Percentiles rank a stretch among this genome's conserved stretches.
These are phyloP conservation scores for Anser cygnoides DNA, from an alignment of 2,113 vertebrate species.

Conservation along the genomic window DNA sequence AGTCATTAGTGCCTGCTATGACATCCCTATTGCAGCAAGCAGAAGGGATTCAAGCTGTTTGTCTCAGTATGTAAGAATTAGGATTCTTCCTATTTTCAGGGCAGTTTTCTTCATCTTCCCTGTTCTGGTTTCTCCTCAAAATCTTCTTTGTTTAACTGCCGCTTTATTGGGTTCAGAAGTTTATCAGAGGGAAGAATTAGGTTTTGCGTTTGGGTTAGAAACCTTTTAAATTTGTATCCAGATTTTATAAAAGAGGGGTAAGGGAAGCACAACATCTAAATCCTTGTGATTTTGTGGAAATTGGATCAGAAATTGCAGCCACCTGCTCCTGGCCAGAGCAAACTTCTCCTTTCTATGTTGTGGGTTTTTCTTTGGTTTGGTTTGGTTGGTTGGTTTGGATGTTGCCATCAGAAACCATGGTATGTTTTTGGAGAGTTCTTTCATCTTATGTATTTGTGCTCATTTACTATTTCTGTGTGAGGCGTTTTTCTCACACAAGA, in stretches of 20 bases:
- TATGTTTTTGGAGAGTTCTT: not conserved
- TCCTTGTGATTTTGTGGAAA: not conserved
- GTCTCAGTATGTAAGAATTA: not conserved
- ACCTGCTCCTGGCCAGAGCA: not conserved
- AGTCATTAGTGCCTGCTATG: slow-evolving; percentile 12
- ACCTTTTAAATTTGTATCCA: not conserved
- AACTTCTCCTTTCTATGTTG: not conserved
- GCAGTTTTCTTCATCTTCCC: not conserved
- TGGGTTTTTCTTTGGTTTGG: too few relatives aligned
- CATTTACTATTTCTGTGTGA: not conserved
- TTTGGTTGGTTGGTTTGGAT: not conserved
- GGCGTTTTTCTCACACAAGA: not conserved
- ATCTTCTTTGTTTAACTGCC: not conserved
- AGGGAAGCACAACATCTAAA: not conserved
- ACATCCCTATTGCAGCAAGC: not conserved
- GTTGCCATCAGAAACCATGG: not conserved
- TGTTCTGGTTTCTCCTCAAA: slow-evolving; percentile 17
- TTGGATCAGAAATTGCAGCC: not conserved
- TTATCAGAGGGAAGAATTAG: not conserved
- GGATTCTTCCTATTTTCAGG: not conserved
- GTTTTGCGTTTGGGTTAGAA: not conserved
- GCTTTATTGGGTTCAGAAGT: not conserved
- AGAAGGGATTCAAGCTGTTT: slow-evolving; percentile 55
- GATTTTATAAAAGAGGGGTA: not conserved
- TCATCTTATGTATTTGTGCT: not conserved